Evolutionary conservation across 2,797 vertebrate species (phyloP).

Genomic region (Lithobates pipiens): DNA sequence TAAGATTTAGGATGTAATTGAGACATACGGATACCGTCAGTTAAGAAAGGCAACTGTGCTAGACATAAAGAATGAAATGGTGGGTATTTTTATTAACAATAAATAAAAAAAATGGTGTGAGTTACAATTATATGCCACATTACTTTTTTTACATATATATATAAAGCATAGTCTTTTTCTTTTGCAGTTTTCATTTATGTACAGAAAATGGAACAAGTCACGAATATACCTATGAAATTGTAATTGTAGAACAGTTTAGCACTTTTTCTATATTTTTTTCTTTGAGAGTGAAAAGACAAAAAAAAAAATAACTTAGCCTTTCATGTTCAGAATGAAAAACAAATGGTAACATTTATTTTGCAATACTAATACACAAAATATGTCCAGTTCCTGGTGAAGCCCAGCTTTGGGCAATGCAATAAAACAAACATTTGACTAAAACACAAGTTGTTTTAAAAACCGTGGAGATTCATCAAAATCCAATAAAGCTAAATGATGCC

Average conservation of each 20-base stretch:
- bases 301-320: neutral
- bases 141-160: too few species aligned
- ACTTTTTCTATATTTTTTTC: neutral
- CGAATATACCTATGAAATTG: neutral
- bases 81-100: too few species aligned
- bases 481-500: constrained; percentile 23
- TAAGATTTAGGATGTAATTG: too few species aligned
- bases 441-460: constrained; percentile 24
- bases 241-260: neutral
- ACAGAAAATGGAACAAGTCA: neutral
- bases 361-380: constrained; percentile 35
- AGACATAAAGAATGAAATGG: too few species aligned
- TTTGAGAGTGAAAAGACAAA: neutral
- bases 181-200: neutral
- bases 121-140: too few species aligned
- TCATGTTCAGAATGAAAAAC: constrained; percentile 25
- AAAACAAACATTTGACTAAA: constrained; percentile 31
- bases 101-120: too few species aligned
- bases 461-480: constrained; percentile 32
- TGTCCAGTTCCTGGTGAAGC: neutral
- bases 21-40: too few species aligned
- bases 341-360: constrained; percentile 39
- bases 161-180: neutral
- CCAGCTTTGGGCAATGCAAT: constrained; percentile 17
- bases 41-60: too few species aligned